Evolutionary conservation across 2,797 vertebrate species (phyloP), one percentile per base, ranked within the genome.

Genomic region (Danio jaintianensis): DNA sequence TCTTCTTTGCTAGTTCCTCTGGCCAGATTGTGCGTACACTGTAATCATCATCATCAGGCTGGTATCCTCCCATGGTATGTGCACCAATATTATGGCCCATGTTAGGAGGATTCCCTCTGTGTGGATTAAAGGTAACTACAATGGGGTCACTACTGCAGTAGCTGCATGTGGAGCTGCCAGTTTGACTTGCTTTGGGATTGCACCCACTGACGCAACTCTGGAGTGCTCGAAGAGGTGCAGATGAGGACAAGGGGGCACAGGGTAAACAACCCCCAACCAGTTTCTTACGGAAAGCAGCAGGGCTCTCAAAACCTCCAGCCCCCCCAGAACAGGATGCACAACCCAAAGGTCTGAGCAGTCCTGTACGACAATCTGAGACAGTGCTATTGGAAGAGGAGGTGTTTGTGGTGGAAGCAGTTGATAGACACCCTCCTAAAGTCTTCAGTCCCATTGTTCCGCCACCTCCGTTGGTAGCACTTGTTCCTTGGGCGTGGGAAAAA

Each of bases 71-170:
- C 82, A 89, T 85, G 0, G 83, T 82, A 62, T 90, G 90, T 79
- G 88, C 76, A 5, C 88, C 87, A 42, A 85, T 36, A 22, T 87
- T 83, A 82, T 91, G 85, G 40, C 78, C 82, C 55, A 87, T 72
- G 77, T 90, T 92, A 0, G 93, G 94, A n/a, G 90, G 92, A 85
- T 94, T 94, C 29, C 90, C 87, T 73, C 93, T 86, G 53, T 91
- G 93, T 56, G 95, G 94, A 86, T 96, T 94, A 75, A 92, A 96
- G 48, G 95, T 96, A 81, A 96, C 95, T 43, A 96, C 95, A 75
- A 96, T 96, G 40, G 95, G 95, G 85, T 96, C 95, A 40, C 95
- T 96, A 91, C 95, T 96, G 87, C 95, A 96, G 88, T 95, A 95
- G 87, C 95, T 96, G 88, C 95, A 96, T 80, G 94, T 94, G 56